Conservation (phyloP, 1,140 invertebrate species). For the Neoseiulus cucumeris region DNA sequence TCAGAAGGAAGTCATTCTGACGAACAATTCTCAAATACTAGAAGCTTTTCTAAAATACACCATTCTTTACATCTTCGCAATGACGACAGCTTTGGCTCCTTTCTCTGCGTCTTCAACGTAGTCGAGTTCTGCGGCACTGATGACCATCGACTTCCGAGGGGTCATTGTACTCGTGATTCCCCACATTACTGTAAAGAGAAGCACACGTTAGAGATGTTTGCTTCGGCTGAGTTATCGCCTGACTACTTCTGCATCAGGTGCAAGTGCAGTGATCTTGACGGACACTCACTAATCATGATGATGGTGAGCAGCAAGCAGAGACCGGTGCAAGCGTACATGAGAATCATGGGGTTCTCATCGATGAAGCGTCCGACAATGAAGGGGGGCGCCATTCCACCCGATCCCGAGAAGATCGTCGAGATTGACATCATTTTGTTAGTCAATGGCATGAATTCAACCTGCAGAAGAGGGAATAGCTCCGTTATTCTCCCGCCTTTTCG, state of each 20-base stretch:
- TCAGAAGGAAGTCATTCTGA: too few relatives aligned
- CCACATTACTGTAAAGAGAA: neutral
- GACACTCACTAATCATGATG: neutral
- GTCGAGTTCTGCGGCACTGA: neutral
- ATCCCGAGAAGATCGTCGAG: neutral
- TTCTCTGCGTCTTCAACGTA: neutral
- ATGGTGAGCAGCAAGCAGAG: neutral
- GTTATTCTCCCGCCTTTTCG: too few relatives aligned
- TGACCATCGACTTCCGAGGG: neutral
- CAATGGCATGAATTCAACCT: neutral
- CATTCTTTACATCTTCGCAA: slow-evolving; percentile 3
- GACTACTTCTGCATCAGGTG: neutral
- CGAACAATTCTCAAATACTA: too few relatives aligned
- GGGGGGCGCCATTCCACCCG: neutral
- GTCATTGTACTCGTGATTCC: slow-evolving; percentile 7
- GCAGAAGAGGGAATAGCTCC: too few relatives aligned
- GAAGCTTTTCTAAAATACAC: too few relatives aligned
- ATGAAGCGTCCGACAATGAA: neutral
- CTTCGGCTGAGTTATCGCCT: too few relatives aligned
- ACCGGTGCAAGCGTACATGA: neutral
- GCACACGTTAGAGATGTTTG: too few relatives aligned
- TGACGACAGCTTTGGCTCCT: neutral
- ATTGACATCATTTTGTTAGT: slow-evolving; percentile 4
- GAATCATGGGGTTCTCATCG: slow-evolving; percentile 5
- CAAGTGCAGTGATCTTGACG: neutral